Conservation (phyloP, 2,113 vertebrate genomes). For the Limnothrissa miodon region DNA sequence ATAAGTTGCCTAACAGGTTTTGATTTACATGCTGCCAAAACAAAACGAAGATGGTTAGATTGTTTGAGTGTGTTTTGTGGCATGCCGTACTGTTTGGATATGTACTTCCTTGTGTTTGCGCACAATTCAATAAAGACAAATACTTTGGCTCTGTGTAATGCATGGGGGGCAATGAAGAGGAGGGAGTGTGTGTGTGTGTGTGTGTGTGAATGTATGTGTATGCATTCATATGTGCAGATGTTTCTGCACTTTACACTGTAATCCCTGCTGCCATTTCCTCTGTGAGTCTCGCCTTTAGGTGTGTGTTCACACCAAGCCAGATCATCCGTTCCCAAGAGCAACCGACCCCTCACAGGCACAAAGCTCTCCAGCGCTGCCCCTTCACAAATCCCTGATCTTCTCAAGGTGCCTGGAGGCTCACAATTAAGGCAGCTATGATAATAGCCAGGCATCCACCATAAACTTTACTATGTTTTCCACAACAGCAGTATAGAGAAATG, state of each 20-base stretch:
- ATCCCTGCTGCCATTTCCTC: background rate
- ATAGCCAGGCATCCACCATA: background rate
- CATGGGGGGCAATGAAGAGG: too few relatives aligned
- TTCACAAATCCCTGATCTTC: background rate
- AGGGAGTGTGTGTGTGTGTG: background rate
- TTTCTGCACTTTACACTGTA: background rate
- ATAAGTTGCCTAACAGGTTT: background rate
- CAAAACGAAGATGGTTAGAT: background rate
- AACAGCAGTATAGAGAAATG: background rate
- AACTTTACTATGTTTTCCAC: background rate
- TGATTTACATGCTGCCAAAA: too few relatives aligned
- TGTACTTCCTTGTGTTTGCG: background rate
- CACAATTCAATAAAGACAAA: background rate
- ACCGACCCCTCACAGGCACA: background rate
- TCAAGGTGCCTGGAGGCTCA: background rate
- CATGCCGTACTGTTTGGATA: background rate
- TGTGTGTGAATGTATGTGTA: background rate
- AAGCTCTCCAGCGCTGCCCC: background rate
- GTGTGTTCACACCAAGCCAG: background rate
- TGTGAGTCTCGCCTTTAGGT: background rate
- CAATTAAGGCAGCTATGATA: background rate
- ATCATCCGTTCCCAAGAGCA: background rate
- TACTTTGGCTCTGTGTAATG: background rate
- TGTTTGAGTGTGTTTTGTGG: background rate
- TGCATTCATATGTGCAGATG: background rate